Conservation (phyloP, 2,797 vertebrate genomes). For the Oreochromis grahami region DNA sequence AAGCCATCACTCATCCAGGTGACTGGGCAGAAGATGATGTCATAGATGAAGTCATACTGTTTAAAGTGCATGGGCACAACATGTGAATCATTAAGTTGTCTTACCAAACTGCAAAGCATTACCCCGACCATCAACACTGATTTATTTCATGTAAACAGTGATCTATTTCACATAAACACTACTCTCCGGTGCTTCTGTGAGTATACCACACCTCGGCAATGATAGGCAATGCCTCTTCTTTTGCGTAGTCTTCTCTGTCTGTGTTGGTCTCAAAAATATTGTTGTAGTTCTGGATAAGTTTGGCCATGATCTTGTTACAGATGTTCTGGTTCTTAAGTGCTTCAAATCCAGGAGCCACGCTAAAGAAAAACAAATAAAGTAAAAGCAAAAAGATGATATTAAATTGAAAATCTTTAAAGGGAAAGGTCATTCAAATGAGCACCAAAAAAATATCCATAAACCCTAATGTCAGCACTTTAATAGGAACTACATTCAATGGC, state of each 20-base stretch:
- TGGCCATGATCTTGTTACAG: constrained; percentile 90
- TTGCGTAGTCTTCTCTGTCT: constrained; percentile 6
- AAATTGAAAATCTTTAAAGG: neutral
- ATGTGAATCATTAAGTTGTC: neutral
- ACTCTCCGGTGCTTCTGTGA: constrained; percentile 2
- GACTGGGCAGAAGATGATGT: neutral
- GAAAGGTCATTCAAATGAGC: neutral
- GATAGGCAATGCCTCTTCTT: constrained; percentile 4
- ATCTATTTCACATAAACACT: constrained; percentile 24
- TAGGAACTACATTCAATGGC: neutral
- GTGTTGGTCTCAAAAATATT: constrained; percentile 76
- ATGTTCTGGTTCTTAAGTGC: constrained; percentile 87
- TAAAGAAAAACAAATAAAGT: constrained; percentile 39
- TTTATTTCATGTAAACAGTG: neutral
- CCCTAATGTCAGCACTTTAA: neutral
- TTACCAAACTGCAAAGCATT: neutral
- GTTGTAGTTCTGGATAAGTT: constrained; percentile 85
- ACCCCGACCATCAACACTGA: neutral
- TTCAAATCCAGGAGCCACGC: constrained; percentile 84
- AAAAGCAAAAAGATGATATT: neutral
- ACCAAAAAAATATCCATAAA: neutral
- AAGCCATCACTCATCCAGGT: neutral
- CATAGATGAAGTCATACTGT: neutral
- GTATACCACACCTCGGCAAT: constrained; percentile 49
- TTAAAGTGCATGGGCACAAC: neutral